Evolutionary conservation across 2,113 vertebrate genomes (phyloP), one percentile per base, ranked within the genome.

Genomic region (Petaurus breviceps): DNA sequence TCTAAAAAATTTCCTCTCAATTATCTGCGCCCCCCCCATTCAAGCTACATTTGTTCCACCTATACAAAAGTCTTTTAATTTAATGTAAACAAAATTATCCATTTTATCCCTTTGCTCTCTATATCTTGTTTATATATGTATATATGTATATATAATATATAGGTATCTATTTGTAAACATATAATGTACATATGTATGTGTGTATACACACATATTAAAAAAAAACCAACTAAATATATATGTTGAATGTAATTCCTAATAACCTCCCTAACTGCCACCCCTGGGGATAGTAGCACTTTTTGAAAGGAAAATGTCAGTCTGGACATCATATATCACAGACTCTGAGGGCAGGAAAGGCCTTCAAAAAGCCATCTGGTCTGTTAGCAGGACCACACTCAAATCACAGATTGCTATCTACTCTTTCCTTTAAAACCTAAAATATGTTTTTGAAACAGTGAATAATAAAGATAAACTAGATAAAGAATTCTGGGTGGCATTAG

Each of bases 271-370:
- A 89, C 91, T 3, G 0, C 54, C 93, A 49, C 51, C 54, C 51
- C 49, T 68, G 91, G 94, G 77, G 94, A 93, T 90, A 90, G 90
- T 94, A 96, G 96, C 6, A 43, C 68, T 57, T 94, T 97, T 97
- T 94, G 55, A 96, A 97, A 97, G 95, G 95, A 97, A 97, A 98
- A 92, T 97, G 97, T 97, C 96, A 96, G 97, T 95, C 96, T 97
- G 96, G 96, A 95, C 95, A 47, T 90, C 93, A 91, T 43, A 51
- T 96, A 96, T 96, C 96, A 96, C 94, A 92, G 90, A 96, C 43
- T 84, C 68, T 19, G 43, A 84, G 68, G 68, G 68, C 68, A 84
- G n/a, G n/a, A 94, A 92, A 51, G 91, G 95, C 92, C 94, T 97
- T 96, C 90, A 92, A 95, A 95, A 93, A 96, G 95, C 51, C 97